A percentile compares a stretch with the other conserved stretches of the same genome.
These are phyloP conservation scores for Thomomys bottae DNA, from an alignment of 2,113 vertebrate species.

Conservation along the genomic window DNA sequence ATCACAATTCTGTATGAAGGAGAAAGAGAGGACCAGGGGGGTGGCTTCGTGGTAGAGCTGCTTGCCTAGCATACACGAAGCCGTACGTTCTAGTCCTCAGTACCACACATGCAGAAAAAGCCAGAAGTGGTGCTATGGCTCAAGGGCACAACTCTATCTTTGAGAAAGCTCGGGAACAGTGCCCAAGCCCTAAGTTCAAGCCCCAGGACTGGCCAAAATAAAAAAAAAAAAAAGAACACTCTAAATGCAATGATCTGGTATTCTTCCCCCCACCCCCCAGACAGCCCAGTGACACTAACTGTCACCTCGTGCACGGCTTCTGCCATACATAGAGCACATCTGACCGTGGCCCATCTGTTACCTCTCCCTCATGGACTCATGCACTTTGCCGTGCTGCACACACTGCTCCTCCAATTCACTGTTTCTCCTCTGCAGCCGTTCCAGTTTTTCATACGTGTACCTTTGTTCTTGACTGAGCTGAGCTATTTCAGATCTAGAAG, in stretches of 20 bases:
- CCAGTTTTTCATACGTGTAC: slow-evolving; percentile 87
- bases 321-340: not conserved
- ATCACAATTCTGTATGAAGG: no score
- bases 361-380: slow-evolving; percentile 95
- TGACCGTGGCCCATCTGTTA: slow-evolving; percentile 73
- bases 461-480: slow-evolving; percentile 91
- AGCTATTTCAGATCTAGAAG: slow-evolving; percentile 88
- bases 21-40: no score
- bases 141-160: no score
- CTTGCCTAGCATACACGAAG: no score
- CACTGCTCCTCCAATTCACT: slow-evolving; percentile 93
- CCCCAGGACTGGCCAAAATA: no score
- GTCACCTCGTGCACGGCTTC: not conserved
- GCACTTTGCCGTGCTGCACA: slow-evolving; percentile 93
- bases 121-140: no score
- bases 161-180: no score
- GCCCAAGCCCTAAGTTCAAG: no score
- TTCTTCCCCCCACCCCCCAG: slow-evolving; percentile 25
- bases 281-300: not conserved
- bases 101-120: no score
- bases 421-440: slow-evolving; percentile 90
- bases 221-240: slow-evolving; percentile 37
- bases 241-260: not conserved
- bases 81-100: no score
- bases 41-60: no score